Conservation (phyloP, 2,888 invertebrate genomes). For the Timandra comae region DNA sequence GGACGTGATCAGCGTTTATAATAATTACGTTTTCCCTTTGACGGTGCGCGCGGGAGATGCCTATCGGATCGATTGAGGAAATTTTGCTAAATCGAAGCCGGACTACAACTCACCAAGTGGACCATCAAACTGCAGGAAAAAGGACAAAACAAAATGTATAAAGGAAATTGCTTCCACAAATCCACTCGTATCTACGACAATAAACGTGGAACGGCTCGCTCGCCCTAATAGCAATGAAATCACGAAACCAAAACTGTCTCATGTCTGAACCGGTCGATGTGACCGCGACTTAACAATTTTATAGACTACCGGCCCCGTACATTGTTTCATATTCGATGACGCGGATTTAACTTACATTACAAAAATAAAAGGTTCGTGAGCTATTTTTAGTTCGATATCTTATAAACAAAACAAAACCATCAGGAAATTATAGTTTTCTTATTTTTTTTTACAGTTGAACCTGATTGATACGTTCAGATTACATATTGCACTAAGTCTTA, state of each 20-base stretch:
- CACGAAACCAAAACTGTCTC: slow-evolving; percentile 74
- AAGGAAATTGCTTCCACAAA: slow-evolving; percentile 78
- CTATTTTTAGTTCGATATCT: no score
- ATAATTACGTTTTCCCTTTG: slow-evolving; percentile 62
- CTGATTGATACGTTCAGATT: no score
- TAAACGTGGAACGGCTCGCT: slow-evolving; percentile 69
- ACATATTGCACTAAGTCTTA: no score
- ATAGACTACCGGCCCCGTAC: slow-evolving; percentile 36
- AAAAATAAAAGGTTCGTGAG: no score
- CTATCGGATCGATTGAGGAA: slow-evolving; percentile 63
- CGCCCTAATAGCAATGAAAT: slow-evolving; percentile 76
- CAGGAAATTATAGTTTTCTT: no score
- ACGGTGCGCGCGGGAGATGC: slow-evolving; percentile 51
- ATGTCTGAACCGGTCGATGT: slow-evolving; percentile 49
- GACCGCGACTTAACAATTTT: slow-evolving; percentile 48
- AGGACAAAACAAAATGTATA: slow-evolving; percentile 78
- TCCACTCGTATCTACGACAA: slow-evolving; percentile 76
- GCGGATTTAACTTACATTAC: slow-evolving; percentile 2
- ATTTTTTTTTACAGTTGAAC: no score
- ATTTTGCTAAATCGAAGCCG: slow-evolving; percentile 66
- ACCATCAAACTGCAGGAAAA: slow-evolving; percentile 74
- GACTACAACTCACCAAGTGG: slow-evolving; percentile 68
- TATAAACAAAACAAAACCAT: no score
- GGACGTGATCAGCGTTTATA: slow-evolving; percentile 65
- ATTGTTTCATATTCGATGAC: slow-evolving; percentile 25